Percentiles rank a stretch among this genome's conserved stretches.
Conservation (phyloP, 2,888 invertebrate species). For the Prenolepis imparis region DNA sequence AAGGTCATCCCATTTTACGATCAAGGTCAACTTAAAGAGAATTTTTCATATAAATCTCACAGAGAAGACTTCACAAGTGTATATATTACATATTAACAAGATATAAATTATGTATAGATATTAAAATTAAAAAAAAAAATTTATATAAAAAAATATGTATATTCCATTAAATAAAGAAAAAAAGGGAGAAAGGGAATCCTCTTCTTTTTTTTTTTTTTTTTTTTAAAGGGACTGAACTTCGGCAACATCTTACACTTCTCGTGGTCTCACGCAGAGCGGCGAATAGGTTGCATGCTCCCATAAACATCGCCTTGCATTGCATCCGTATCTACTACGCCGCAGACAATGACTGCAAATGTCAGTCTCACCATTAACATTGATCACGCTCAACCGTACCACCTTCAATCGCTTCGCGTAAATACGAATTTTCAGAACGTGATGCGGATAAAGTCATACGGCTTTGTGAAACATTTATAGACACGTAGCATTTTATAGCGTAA, state of each 20-base stretch:
- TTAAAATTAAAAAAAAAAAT: not conserved
- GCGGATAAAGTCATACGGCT: constrained; percentile 46
- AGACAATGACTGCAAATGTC: constrained; percentile 85
- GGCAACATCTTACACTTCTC: constrained; percentile 46
- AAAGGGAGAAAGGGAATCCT: not conserved
- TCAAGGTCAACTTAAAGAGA: constrained; percentile 73
- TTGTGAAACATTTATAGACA: constrained; percentile 51
- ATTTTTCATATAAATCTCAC: not conserved
- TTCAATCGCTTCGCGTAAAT: constrained; percentile 51
- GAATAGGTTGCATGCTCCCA: constrained; percentile 71
- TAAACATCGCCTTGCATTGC: constrained; percentile 78
- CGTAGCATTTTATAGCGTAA: constrained; percentile 17
- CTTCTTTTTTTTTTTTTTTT: no score
- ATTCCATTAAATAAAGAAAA: not conserved
- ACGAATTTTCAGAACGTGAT: constrained; percentile 70
- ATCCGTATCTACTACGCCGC: constrained; percentile 66
- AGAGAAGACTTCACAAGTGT: not conserved
- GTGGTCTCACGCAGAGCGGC: constrained; percentile 30
- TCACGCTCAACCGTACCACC: constrained; percentile 79
- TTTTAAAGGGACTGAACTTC: constrained; percentile 18
- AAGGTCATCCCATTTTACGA: constrained; percentile 72
- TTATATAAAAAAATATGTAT: not conserved
- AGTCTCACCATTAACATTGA: constrained; percentile 84
- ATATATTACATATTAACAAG: not conserved
- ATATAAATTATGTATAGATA: not conserved